A percentile compares a stretch with the other conserved stretches of the same genome.
phyloP scores from a whole-genome alignment of 2,888 invertebrate genomes.

The Luperina testacea region DNA sequence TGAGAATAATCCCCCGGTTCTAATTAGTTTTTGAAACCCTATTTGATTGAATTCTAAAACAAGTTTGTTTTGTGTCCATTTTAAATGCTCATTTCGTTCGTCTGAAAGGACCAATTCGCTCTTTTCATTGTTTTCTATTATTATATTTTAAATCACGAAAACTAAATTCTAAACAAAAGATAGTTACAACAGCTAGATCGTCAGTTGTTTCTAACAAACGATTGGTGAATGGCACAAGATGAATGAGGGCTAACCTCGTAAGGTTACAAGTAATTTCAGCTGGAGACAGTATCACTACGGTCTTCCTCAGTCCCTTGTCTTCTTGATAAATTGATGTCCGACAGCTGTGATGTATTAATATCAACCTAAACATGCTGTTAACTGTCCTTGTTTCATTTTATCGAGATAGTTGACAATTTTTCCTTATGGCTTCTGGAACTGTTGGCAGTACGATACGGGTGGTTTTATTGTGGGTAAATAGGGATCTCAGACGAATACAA shows the following conservation, averaged over 20 bases:
- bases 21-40: slow-evolving; percentile 73
- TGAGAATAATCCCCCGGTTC: slow-evolving; percentile 67
- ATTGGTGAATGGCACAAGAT: slow-evolving; percentile 76
- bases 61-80: slow-evolving; percentile 55
- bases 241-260: slow-evolving; percentile 71
- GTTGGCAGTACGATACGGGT: background rate
- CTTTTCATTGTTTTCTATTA: background rate
- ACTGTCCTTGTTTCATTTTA: slow-evolving; percentile 70
- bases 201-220: slow-evolving; percentile 66
- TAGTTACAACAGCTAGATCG: slow-evolving; percentile 4
- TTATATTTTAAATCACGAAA: background rate
- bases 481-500: slow-evolving; percentile 21
- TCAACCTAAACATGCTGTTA: slow-evolving; percentile 75
- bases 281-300: slow-evolving; percentile 66
- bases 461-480: slow-evolving; percentile 41
- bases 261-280: slow-evolving; percentile 76
- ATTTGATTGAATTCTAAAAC: slow-evolving; percentile 66
- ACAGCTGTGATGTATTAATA: slow-evolving; percentile 77
- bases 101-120: background rate
- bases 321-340: slow-evolving; percentile 80
- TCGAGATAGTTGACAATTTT: slow-evolving; percentile 60
- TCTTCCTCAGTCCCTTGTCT: slow-evolving; percentile 73
- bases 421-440: slow-evolving; percentile 42
- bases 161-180: slow-evolving; percentile 20
- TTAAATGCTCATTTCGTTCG: slow-evolving; percentile 45